phyloP scores from a whole-genome alignment of 2,888 invertebrate genomes.

The Shargacucullia verbasci region DNA sequence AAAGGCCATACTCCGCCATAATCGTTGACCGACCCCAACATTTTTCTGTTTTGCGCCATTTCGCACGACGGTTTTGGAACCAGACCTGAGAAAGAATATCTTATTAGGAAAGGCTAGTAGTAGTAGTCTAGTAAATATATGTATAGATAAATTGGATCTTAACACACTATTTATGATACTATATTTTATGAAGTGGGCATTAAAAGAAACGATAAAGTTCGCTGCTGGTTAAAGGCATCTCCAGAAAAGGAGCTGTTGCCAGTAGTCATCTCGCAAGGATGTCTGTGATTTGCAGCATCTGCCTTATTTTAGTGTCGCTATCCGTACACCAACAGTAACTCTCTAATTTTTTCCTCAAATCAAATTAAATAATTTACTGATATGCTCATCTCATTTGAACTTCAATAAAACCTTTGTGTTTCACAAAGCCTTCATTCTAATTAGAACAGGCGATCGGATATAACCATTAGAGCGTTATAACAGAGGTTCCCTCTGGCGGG shows the following conservation, averaged over 20 bases:
- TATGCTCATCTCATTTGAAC: conserved; percentile 4
- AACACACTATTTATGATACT: too few relatives aligned
- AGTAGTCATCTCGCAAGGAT: too few relatives aligned
- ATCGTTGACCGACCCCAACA: conserved; percentile 99
- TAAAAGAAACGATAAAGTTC: too few relatives aligned
- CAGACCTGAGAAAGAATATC: conserved; percentile 94
- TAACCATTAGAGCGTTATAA: conserved; percentile 38
- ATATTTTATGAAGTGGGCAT: too few relatives aligned
- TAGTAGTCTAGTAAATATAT: too few relatives aligned
- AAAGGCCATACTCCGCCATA: conserved; percentile 99
- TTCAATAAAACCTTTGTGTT: conserved; percentile 13
- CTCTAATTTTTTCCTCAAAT: too few relatives aligned
- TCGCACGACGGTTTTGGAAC: conserved; percentile 99
- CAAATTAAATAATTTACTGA: background rate
- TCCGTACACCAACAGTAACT: too few relatives aligned
- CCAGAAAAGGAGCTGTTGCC: too few relatives aligned
- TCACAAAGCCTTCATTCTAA: conserved; percentile 37
- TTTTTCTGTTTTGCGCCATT: conserved; percentile 99
- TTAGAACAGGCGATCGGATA: conserved; percentile 49
- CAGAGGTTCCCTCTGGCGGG: conserved; percentile 40
- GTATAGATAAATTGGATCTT: too few relatives aligned
- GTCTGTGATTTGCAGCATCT: too few relatives aligned
- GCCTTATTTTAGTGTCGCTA: too few relatives aligned
- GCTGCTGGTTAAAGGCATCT: too few relatives aligned
- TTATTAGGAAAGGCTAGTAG: background rate